A percentile compares a stretch with the other conserved stretches of the same genome.
Evolutionary conservation across 2,113 vertebrate genomes (phyloP).

Genomic region (Protobothrops flavoviridis): DNA sequence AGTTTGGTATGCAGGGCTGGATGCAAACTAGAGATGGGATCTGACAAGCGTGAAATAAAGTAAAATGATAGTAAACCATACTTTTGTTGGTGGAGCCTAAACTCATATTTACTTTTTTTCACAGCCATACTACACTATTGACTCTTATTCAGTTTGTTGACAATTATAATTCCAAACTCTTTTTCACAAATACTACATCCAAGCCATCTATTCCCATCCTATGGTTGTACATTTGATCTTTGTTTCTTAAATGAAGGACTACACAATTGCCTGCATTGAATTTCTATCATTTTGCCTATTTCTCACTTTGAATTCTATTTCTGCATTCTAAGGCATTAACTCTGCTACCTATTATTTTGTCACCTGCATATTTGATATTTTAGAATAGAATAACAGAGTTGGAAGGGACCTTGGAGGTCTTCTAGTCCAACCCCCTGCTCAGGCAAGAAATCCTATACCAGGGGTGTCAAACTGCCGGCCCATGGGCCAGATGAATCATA

Average conservation of each 20-base stretch:
- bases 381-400: no score
- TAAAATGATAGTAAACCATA: neutral
- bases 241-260: neutral
- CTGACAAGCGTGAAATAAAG: neutral
- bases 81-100: neutral
- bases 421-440: no score
- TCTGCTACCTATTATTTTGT: neutral
- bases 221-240: neutral
- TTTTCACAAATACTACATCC: neutral
- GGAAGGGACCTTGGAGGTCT: no score
- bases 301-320: neutral
- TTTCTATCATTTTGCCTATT: neutral
- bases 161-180: neutral
- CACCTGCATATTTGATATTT: neutral
- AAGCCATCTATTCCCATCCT: neutral
- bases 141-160: neutral
- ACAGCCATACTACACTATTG: neutral
- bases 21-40: neutral
- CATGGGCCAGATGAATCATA: no score
- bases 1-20: neutral
- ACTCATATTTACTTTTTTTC: neutral
- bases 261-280: neutral
- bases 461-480: no score
- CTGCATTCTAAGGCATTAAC: neutral
- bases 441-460: no score